Evolutionary conservation across 2,113 vertebrate species (phyloP), one percentile per base, ranked within the genome.

Genomic region (Hirundichthys speculiger): DNA sequence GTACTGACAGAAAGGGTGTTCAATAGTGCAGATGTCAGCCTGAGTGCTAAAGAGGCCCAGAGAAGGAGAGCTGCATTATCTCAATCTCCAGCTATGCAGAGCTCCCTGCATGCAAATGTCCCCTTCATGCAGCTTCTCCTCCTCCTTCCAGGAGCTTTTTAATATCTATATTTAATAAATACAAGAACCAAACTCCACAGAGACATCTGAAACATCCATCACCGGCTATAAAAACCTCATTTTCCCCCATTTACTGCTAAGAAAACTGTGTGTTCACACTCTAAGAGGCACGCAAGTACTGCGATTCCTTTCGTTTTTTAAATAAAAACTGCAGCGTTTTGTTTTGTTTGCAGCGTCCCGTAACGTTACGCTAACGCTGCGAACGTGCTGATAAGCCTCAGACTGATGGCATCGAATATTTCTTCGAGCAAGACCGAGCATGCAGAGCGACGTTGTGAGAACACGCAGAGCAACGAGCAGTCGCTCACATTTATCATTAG

Each of bases 41-140:
- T 52, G 65, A 85, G 83, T 57, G 60, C 69, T 62, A 58, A 76
- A 80, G 91, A 88, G 90, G 90, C 90, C 88, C 75, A 5, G 57
- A 73, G 77, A 86, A 89, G 88, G 88, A 89, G 79, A 76, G 75
- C 76, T 45, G 85, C 75, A 89, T 91, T 86, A 90, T 91, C 89
- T 91, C 86, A 89, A 90, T 80, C 84, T 86, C 62, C 73, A 89
- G 80, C 82, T 86, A 89, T 82, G 84, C 74, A 58, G 61, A 70
- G 48, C 43, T 19, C 73, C 75, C 69, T 75, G 68, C 34, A 62
- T 77, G 57, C 41, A 47, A 61, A 60, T 34, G 48, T 64, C 61
- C 67, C 59, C 43, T 60, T 21, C 63, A 19, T 39, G 42, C 4
- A 52, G 22, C 24, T 39, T 43, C 24, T 40, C 47, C 54, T 51